phyloP scores from a whole-genome alignment of 2,797 vertebrate genomes.

The Typhlichthys subterraneus region DNA sequence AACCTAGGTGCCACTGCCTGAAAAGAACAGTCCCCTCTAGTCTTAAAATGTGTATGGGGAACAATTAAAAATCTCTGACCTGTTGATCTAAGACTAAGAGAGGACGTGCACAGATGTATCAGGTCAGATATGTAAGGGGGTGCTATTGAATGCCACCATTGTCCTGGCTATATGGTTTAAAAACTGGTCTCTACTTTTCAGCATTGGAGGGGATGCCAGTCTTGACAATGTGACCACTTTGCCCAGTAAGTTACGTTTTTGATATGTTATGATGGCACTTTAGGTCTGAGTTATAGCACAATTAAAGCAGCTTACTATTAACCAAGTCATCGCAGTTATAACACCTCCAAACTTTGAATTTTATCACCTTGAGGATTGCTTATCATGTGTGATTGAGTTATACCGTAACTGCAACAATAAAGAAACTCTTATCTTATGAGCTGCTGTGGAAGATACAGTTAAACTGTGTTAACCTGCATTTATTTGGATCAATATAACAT shows the following conservation, averaged over 20 bases:
- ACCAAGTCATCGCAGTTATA: too few species aligned
- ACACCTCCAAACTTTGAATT: too few species aligned
- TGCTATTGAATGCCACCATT: neutral
- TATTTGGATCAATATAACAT: neutral
- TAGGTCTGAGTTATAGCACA: neutral
- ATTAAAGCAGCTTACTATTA: too few species aligned
- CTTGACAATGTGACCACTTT: slow-evolving; percentile 86
- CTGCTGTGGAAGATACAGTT: too few species aligned
- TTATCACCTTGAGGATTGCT: neutral
- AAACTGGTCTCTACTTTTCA: slow-evolving; percentile 63
- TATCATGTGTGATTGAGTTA: slow-evolving; percentile 2
- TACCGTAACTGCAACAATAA: neutral
- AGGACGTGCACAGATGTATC: too few species aligned
- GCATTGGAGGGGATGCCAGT: slow-evolving; percentile 85
- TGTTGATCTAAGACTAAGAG: too few species aligned
- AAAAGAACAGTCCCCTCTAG: too few species aligned
- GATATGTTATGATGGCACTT: neutral
- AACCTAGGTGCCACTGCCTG: too few species aligned
- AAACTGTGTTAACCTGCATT: neutral
- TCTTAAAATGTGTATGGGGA: too few species aligned
- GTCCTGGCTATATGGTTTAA: neutral
- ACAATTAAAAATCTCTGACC: too few species aligned
- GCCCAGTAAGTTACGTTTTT: slow-evolving; percentile 82
- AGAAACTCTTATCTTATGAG: neutral
- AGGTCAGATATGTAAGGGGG: too few species aligned